Evolutionary conservation across 2,888 invertebrate species (phyloP), one percentile per base, ranked within the genome.

Genomic region (Conops quadrifasciatus): DNA sequence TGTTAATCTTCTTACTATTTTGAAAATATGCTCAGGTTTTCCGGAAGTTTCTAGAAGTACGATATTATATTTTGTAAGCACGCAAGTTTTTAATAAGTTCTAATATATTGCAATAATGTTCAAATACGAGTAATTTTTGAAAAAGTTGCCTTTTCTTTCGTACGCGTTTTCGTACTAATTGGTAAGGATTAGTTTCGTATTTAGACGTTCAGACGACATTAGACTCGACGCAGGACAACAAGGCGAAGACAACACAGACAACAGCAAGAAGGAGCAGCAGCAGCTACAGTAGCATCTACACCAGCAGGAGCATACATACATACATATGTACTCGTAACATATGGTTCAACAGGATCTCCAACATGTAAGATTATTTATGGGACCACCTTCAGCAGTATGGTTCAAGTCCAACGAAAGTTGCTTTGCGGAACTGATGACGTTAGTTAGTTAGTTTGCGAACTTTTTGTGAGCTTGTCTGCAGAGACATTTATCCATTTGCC

Each of bases 131-230:
- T 56, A 26, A 16, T 26, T 36, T n/a, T n/a, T 36, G 36, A 9
- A 36, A 36, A 36, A 36, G 36, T 36, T 36, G 36, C 9, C 36
- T 36, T 4, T 9, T 36, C 9, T 36, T 36, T 36, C 9, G 5
- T 36, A 7, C 4, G 36, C 36, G 49, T 56, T 66, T 56, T 66
- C 24, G 78, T 80, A 82, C 83, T 82, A 82, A 82, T 82, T 82
- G 82, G 83, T 79, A 78, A 77, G 81, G 82, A 82, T 82, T 82
- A 82, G 81, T 82, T 82, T 82, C 83, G 81, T 81, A 82, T 82
- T 82, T 82, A 82, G 81, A 82, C 82, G 83, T 81, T 80, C 79
- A 76, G 82, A 36, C 9, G 36, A 9, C 4, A 36, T 36, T 36
- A 36, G 36, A 36, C 9, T 36, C 36, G 4, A 36, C 36, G 9